Evolutionary conservation across 2,113 vertebrate genomes (phyloP).

Genomic region (Tetraodon nigroviridis): DNA sequence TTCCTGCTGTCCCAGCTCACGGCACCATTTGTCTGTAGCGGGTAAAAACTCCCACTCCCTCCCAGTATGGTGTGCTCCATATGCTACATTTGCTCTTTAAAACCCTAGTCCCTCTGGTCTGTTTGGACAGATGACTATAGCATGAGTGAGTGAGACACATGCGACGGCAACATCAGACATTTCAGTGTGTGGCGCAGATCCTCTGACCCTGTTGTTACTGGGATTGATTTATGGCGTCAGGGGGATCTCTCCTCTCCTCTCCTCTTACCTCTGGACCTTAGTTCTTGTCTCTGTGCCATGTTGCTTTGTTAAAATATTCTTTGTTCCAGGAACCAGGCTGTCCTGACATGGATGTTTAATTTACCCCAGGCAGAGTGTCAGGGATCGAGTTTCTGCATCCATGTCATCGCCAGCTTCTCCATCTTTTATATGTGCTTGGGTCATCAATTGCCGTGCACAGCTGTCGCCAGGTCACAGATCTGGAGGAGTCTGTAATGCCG

Average conservation of each 20-base stretch:
- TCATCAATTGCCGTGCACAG: constrained; percentile 51
- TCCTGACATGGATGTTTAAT: constrained; percentile 33
- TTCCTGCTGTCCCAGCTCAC: constrained; percentile 51
- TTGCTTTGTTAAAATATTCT: constrained; percentile 19
- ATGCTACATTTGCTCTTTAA: constrained; percentile 64
- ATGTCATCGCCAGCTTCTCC: constrained; percentile 27
- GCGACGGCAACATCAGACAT: constrained; percentile 56
- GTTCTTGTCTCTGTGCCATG: constrained; percentile 19
- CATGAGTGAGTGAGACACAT: constrained; percentile 59
- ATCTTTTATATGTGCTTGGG: constrained; percentile 54
- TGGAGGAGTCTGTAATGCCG: constrained; percentile 40
- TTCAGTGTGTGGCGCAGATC: constrained; percentile 42
- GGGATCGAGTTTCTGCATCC: constrained; percentile 15
- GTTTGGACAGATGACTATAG: constrained; percentile 41
- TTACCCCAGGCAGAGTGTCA: constrained; percentile 6
- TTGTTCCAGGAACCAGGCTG: constrained; percentile 14
- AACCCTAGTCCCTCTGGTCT: constrained; percentile 52
- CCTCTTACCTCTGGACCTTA: constrained; percentile 33
- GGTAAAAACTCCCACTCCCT: constrained; percentile 59
- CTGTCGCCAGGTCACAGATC: constrained; percentile 52
- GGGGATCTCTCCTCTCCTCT: constrained; percentile 49
- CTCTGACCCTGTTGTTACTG: constrained; percentile 36
- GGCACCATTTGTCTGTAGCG: constrained; percentile 63
- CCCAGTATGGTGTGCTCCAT: constrained; percentile 55
- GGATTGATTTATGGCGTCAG: constrained; percentile 54